Evolutionary conservation across 1,140 invertebrate species (phyloP), one percentile per base, ranked within the genome.

Genomic region (Drosophila trapezifrons): DNA sequence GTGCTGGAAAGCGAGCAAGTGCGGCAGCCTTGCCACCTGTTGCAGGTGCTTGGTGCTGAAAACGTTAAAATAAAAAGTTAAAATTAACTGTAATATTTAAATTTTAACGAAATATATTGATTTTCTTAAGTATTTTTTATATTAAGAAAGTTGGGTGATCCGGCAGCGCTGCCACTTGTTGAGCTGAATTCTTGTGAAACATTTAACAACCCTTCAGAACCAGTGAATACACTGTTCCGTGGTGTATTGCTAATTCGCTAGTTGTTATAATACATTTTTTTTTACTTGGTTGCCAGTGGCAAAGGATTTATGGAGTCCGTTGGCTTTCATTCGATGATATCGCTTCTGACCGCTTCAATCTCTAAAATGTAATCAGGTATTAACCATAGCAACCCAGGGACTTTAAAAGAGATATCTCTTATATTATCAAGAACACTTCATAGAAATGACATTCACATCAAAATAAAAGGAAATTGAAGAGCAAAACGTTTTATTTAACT

Each of bases 101-200:
- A 18, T 43, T 43, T 18, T 6, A 43, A 17, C 7, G 17, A 9
- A 17, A n/a, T n/a, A n/a, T n/a, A n/a, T 2, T 5, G 12, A 12
- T 22, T 38, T 20, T 3, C 3, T 13, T 25, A 13, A 0, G 1
- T 13, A 6, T 25, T 20, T 6, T 17, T 0, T 6, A 10, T 32
- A 18, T 18, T 27, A 13, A 4, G 0, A 12, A 17, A 13, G 3
- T 35, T 17, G 27, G 5, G 1, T 35, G 27, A 59, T 54, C 20
- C 54, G 57, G 45, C 45, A 59, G 20, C 27, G 1, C 27, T n/a
- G 20, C 18, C 8, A 59, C 57, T n/a, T 59, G 43, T 52, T 25
- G 27, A 45, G 27, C 13, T 7, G 1, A 18, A 58, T 29, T 29
- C n/a, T 32, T 8, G 29, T 32, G 9, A 3, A n/a, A 10, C 6